Evolutionary conservation across 2,113 vertebrate species (phyloP).

Genomic region (Craseonycteris thonglongyai): DNA sequence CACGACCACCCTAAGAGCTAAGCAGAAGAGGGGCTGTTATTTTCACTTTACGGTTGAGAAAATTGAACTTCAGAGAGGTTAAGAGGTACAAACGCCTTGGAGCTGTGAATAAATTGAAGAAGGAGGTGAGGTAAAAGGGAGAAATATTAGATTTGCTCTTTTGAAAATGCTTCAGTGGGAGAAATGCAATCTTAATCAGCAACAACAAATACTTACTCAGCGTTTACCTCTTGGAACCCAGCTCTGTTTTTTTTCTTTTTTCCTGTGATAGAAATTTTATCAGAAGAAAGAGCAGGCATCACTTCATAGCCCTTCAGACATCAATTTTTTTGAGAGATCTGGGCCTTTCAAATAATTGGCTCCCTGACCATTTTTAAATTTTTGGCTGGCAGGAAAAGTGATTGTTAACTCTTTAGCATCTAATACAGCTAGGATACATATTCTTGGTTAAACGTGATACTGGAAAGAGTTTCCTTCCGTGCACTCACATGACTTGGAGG

Average conservation of each 20-base stretch:
- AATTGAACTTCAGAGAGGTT: constrained; percentile 32
- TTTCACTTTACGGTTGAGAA: constrained; percentile 26
- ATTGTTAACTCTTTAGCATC: not conserved
- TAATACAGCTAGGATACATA: not conserved
- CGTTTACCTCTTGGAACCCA: not conserved
- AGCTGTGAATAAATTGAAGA: constrained; percentile 31
- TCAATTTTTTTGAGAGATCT: not conserved
- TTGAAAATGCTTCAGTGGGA: constrained; percentile 25
- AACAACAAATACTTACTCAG: constrained; percentile 28
- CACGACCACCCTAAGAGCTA: not conserved
- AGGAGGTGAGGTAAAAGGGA: constrained; percentile 31
- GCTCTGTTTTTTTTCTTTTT: not conserved
- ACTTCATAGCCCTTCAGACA: not conserved
- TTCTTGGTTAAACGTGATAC: not conserved
- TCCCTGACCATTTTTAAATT: not conserved
- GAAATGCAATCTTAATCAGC: constrained; percentile 35
- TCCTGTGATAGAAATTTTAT: not conserved
- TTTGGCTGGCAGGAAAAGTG: not conserved
- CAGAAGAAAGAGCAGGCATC: not conserved
- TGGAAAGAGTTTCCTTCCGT: not conserved
- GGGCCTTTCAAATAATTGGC: not conserved
- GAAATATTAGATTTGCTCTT: constrained; percentile 40
- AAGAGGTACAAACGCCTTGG: not conserved
- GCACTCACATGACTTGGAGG: not conserved
- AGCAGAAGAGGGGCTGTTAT: not conserved